phyloP scores from a whole-genome alignment of 2,797 vertebrate species.

The Chanos chanos region DNA sequence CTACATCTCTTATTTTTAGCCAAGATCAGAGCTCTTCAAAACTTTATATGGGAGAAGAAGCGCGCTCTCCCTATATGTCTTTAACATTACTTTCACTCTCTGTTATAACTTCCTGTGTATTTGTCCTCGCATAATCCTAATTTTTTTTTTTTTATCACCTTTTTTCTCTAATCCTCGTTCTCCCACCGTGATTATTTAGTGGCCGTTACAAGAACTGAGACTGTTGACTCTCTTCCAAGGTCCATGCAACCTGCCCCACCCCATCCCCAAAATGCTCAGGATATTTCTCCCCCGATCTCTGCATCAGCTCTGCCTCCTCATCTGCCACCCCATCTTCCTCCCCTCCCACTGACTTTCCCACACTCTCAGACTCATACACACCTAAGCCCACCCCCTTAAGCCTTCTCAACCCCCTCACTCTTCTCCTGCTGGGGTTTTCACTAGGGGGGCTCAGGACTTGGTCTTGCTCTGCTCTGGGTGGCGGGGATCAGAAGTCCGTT shows the following conservation, averaged over 20 bases:
- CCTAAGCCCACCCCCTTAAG: constrained; percentile 66
- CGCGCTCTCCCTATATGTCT: background rate
- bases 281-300: constrained; percentile 1
- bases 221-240: background rate
- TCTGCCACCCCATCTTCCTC: background rate
- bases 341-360: constrained; percentile 12
- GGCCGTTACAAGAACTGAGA: no score
- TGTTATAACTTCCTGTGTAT: background rate
- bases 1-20: constrained; percentile 74
- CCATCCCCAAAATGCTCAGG: background rate
- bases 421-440: constrained; percentile 64
- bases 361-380: constrained; percentile 17
- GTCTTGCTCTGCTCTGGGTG: constrained; percentile 76
- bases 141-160: constrained; percentile 11
- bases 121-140: background rate
- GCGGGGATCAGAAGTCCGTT: constrained; percentile 66
- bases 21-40: constrained; percentile 59
- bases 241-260: constrained; percentile 8
- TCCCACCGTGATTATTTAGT: constrained; percentile 16
- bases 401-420: constrained; percentile 55
- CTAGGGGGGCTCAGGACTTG: constrained; percentile 69
- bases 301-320: constrained; percentile 8
- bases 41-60: constrained; percentile 68
- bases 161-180: constrained; percentile 4
- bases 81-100: constrained; percentile 4